Conservation (phyloP, 2,113 vertebrate species). For the Trichechus manatus region DNA sequence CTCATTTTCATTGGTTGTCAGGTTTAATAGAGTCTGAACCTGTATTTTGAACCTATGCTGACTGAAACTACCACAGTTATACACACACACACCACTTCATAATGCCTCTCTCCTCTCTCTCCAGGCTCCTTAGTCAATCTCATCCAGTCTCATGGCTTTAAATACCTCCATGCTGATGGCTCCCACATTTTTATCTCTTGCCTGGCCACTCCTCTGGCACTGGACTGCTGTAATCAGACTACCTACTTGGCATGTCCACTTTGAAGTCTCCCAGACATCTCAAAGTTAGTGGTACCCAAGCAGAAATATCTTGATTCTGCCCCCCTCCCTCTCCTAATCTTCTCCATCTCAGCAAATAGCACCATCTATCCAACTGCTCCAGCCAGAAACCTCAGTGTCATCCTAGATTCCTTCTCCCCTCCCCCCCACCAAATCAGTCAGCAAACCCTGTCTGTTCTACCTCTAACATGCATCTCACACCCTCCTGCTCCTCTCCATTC, state of each 20-base stretch:
- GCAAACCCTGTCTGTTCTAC: background rate
- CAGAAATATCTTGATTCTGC: background rate
- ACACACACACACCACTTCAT: background rate
- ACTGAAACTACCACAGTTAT: background rate
- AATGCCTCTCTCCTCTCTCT: background rate
- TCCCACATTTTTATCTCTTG: slow-evolving; percentile 2
- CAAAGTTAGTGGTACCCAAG: background rate
- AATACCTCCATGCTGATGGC: background rate
- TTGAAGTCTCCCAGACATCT: background rate
- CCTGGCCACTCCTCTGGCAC: background rate
- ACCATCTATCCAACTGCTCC: background rate
- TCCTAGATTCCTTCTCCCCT: background rate
- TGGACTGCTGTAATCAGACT: background rate
- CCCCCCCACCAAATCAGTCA: background rate
- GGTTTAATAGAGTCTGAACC: background rate
- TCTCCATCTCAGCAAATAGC: background rate
- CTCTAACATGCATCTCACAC: background rate
- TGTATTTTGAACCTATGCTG: background rate
- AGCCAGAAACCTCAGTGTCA: background rate
- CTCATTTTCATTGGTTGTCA: background rate
- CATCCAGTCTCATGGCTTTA: background rate
- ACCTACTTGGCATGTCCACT: background rate
- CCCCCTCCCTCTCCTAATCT: background rate
- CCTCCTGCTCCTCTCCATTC: background rate
- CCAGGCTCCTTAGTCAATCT: background rate